Evolutionary conservation across 2,797 vertebrate genomes (phyloP), one percentile per base, ranked within the genome.

Genomic region (Melopsittacus undulatus): DNA sequence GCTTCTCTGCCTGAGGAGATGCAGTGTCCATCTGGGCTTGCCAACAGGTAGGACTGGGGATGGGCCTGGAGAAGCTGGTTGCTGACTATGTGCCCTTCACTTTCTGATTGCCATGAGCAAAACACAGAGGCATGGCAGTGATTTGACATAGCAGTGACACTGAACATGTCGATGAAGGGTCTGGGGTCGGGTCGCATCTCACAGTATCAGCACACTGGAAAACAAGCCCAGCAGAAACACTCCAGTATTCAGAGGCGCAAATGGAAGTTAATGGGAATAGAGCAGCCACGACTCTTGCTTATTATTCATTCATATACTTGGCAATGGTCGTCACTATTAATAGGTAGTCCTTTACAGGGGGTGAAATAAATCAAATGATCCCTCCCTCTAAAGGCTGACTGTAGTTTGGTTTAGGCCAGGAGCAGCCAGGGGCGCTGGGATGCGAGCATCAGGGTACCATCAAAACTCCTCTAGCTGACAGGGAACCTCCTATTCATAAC

Each of bases 251-350:
- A 49, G 79, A 63, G 49, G 56, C 22, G 2, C 48, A 87, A 59
- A 56, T 70, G 59, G 85, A 91, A 92, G 90, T 94, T 83, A 77
- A 91, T 95, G 79, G 80, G 83, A 92, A 72, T 34, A 67, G 88
- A 80, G 78, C 52, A 84, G 61, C 90, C 64, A 54, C 86, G 90
- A 52, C 61, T 90, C 74, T 64, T 64, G 48, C 72, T 93, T 62
- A 80, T 96, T 32, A 90, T 92, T 94, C 95, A 94, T 96, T 95
- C 77, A 94, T 95, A 29, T 64, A 15, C 86, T 79, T 89, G 61
- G 54, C 87, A 94, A 84, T 43, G 38, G 75, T 87, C 69, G 30
- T 87, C 87, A 45, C 79, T 94, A 88, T 91, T 94, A 92, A 94
- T 92, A 94, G 73, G n/a, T 36, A 68, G 48, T 74, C 36, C 78